A percentile compares a stretch with the other conserved stretches of the same genome.
phyloP scores from a whole-genome alignment of 2,113 vertebrate genomes.

The Microtus pennsylvanicus region DNA sequence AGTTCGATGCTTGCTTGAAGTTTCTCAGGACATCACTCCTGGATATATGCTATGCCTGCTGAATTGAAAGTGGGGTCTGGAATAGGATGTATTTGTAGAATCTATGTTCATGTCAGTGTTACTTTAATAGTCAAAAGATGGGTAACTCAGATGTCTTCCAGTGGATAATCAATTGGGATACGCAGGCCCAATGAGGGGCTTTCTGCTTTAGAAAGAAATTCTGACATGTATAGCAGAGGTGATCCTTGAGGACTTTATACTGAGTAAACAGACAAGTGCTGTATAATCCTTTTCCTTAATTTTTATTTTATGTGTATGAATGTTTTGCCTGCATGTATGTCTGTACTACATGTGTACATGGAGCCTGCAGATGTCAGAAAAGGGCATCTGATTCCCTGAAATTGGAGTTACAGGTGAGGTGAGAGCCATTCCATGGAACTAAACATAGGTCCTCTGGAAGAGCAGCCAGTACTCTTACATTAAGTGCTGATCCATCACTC shows the following conservation, averaged over 20 bases:
- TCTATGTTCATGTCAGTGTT: not conserved
- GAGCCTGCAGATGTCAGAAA: not conserved
- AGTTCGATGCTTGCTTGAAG: not conserved
- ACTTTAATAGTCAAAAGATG: not conserved
- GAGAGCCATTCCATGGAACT: not conserved
- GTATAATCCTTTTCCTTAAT: not conserved
- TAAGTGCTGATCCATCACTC: not conserved
- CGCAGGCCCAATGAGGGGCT: no score
- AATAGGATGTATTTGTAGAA: not conserved
- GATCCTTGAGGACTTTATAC: not conserved
- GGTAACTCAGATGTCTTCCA: no score
- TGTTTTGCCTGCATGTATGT: not conserved
- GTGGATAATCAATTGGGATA: no score
- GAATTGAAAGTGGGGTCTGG: not conserved
- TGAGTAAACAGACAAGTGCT: not conserved
- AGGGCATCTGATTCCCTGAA: not conserved
- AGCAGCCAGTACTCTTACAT: not conserved
- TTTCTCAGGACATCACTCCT: not conserved
- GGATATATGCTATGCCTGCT: not conserved
- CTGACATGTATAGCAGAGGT: not conserved
- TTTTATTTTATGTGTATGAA: not conserved
- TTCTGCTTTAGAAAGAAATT: not conserved
- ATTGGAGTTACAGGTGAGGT: not conserved
- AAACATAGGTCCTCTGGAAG: not conserved
- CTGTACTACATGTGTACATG: not conserved